These are phyloP conservation scores for Nasonia vitripennis DNA, from an alignment of 1,140 invertebrate species.

Conservation along the genomic window DNA sequence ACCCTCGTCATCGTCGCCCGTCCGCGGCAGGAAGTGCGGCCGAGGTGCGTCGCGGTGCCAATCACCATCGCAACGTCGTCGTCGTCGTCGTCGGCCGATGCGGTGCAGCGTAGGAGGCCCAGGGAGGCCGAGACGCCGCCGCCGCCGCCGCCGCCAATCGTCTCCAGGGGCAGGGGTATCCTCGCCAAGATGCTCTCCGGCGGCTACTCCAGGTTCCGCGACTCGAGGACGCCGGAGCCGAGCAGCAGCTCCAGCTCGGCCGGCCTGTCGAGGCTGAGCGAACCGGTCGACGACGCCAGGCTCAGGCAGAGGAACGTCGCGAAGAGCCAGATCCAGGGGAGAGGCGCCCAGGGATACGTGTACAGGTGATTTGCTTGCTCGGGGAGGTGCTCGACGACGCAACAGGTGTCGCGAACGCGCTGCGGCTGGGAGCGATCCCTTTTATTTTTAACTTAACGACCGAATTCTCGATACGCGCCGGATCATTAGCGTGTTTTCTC, in stretches of 20 bases:
- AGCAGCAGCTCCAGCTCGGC: background rate
- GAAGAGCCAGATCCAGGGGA: background rate
- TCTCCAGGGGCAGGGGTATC: background rate
- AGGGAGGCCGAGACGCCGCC: background rate
- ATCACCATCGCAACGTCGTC: background rate
- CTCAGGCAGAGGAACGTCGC: background rate
- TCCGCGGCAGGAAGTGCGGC: too few species aligned
- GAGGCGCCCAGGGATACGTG: conserved; percentile 6
- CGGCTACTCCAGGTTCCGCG: background rate
- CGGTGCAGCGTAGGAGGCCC: background rate
- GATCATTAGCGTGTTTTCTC: too few species aligned
- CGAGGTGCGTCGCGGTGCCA: background rate
- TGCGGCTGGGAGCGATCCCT: too few species aligned
- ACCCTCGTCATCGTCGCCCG: background rate
- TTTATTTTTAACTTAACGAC: too few species aligned
- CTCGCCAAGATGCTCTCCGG: background rate
- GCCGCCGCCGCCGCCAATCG: background rate
- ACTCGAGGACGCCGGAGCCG: background rate
- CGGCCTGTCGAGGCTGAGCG: background rate
- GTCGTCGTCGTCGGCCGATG: background rate
- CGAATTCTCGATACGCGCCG: too few species aligned
- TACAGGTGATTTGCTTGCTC: background rate
- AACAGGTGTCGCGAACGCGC: too few species aligned
- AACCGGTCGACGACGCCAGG: conserved; percentile 6
- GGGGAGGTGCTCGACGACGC: too few species aligned